Conservation (phyloP, 1,140 invertebrate genomes). For the Andrena cerasifolii region DNA sequence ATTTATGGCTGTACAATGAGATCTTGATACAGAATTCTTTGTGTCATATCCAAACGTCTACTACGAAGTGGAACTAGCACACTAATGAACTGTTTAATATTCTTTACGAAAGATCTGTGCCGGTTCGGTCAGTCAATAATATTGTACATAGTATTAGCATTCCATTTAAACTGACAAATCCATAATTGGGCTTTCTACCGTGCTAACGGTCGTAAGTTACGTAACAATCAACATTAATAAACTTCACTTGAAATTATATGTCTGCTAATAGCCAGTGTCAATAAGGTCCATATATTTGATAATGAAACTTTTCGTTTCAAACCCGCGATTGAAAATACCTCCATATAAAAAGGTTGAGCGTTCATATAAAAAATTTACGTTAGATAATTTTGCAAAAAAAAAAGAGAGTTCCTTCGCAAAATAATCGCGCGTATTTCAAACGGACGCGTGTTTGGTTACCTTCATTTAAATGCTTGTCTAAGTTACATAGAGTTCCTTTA, state of each 20-base stretch:
- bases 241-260: neutral
- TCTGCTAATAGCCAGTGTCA: neutral
- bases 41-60: conserved; percentile 54
- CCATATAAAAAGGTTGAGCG: conserved; percentile 14
- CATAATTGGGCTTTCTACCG: conserved; percentile 29
- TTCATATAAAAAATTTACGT: conserved; percentile 9
- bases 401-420: conserved; percentile 15
- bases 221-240: neutral
- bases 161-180: conserved; percentile 47
- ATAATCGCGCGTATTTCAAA: neutral
- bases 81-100: conserved; percentile 53
- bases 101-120: conserved; percentile 51
- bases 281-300: neutral
- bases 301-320: conserved; percentile 8
- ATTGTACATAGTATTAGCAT: conserved; percentile 64
- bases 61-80: conserved; percentile 64
- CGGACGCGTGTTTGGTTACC: neutral
- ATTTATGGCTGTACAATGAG: conserved; percentile 48
- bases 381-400: conserved; percentile 12
- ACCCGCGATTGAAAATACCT: conserved; percentile 15
- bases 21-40: conserved; percentile 45
- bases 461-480: neutral
- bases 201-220: conserved; percentile 30
- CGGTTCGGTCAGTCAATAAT: conserved; percentile 55
- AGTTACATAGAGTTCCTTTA: conserved; percentile 10